Percentiles rank a stretch among this genome's conserved stretches.
phyloP scores from a whole-genome alignment of 2,113 vertebrate species.

The Gadus macrocephalus region DNA sequence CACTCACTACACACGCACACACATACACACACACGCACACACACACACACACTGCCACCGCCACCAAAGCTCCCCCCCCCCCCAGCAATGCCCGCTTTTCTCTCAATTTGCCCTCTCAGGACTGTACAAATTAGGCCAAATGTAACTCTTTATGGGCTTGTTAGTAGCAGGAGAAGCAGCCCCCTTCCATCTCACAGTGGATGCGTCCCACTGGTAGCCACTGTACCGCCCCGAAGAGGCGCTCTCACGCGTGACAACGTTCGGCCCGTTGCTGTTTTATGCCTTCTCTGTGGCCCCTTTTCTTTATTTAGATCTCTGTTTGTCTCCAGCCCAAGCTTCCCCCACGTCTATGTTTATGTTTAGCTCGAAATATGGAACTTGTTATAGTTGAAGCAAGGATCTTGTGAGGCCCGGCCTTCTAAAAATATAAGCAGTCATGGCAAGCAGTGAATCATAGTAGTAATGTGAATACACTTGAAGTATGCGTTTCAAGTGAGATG shows the following conservation, averaged over 20 bases:
- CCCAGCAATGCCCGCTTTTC: conserved; percentile 58
- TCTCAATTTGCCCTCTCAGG: conserved; percentile 74
- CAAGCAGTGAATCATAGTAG: conserved; percentile 21
- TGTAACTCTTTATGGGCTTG: conserved; percentile 80
- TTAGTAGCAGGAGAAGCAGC: conserved; percentile 57
- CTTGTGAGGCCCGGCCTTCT: conserved; percentile 11
- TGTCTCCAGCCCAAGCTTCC: neutral
- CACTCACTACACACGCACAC: neutral
- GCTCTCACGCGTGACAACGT: conserved; percentile 35
- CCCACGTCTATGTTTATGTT: neutral
- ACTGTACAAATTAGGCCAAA: conserved; percentile 78
- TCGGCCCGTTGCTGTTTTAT: conserved; percentile 30
- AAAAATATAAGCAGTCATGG: conserved; percentile 16
- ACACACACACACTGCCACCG: neutral
- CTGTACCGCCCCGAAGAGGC: conserved; percentile 18
- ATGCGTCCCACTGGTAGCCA: conserved; percentile 25
- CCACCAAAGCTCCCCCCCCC: conserved; percentile 39
- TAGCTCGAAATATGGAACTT: too few species aligned
- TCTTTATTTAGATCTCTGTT: conserved; percentile 26
- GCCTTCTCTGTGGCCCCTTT: neutral
- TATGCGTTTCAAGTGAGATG: too few species aligned
- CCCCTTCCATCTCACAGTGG: conserved; percentile 63
- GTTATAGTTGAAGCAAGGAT: too few species aligned
- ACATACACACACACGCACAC: neutral
- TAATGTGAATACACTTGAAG: conserved; percentile 17